These are phyloP conservation scores for Turritopsis rubra DNA, from an alignment of 30 jellyfish, hydroid and myxozoan species.

Conservation along the genomic window DNA sequence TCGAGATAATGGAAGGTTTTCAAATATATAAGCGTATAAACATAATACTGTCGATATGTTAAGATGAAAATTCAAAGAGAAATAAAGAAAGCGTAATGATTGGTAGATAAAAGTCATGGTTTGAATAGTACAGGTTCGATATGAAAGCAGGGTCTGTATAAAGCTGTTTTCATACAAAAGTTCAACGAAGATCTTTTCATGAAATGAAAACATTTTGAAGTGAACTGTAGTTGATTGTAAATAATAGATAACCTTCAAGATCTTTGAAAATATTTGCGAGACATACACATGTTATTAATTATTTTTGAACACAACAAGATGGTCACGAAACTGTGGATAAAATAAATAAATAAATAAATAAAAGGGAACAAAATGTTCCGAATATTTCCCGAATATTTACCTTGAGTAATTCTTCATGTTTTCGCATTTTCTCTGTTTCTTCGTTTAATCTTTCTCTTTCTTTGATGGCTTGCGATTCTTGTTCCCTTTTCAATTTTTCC, in stretches of 20 bases:
- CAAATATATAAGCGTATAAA: no score
- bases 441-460: constrained; percentile 54
- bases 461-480: constrained; percentile 46
- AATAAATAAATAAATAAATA: no score
- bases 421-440: constrained; percentile 72
- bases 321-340: background rate
- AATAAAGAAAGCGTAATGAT: background rate
- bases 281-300: background rate
- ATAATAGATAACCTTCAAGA: background rate
- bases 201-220: background rate
- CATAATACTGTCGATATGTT: background rate
- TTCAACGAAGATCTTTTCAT: background rate
- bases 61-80: background rate
- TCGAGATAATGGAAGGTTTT: no score
- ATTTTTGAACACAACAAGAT: background rate
- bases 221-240: background rate
- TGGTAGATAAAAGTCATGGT: background rate
- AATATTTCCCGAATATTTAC: constrained; percentile 32
- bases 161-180: background rate
- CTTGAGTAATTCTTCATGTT: constrained; percentile 75
- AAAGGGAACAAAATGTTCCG: constrained; percentile 9
- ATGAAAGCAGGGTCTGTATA: background rate
- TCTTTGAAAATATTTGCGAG: background rate
- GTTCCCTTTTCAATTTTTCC: constrained; percentile 76
- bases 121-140: background rate